Evolutionary conservation across 2,797 vertebrate genomes (phyloP), one percentile per base, ranked within the genome.

Genomic region (Ataeniobius toweri): DNA sequence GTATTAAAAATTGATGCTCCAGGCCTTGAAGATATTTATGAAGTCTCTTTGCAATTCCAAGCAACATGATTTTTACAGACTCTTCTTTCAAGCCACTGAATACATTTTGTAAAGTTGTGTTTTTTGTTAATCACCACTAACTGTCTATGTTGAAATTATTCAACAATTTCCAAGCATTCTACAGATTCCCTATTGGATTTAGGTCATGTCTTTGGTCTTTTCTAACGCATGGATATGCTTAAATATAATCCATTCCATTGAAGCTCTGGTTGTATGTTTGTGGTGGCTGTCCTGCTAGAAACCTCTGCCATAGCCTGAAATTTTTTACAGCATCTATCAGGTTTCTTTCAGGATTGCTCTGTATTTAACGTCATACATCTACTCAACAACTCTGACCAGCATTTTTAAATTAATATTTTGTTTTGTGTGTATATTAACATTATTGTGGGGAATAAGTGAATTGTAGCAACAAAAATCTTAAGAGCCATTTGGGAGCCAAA

Each of bases 31-130:
- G 83, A 76, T 79, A 83, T 89, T 89, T 81, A 82, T 87, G 74
- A 80, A 89, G 58, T 41, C 71, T 74, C 75, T 89, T 88, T 84
- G 85, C 82, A 88, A 84, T 91, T 82, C 85, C 89, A 85, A 90
- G 78, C 74, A 85, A 89, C 75, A 68, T 80, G 79, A 71, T 82
- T 85, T 80, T 85, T 80, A 81, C 59, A 31, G 71, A 79, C 24
- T 83, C 55, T 80, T 85, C 74, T 86, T 83, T 73, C 76, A 81
- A 80, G 83, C 82, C 74, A 85, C 69, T 16, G 14, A 83, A 86
- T 88, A 77, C 20, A 89, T 88, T 89, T 84, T 3, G 80, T 82
- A 79, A 79, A 82, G 82, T 61, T 88, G 59, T 86, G 61, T 85
- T 84, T 87, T 81, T 67, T 80, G 39, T 83, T 85, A 76, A 71